These are phyloP conservation scores for Chaetodon trifascialis DNA, from an alignment of 2,113 vertebrate genomes.

Conservation along the genomic window DNA sequence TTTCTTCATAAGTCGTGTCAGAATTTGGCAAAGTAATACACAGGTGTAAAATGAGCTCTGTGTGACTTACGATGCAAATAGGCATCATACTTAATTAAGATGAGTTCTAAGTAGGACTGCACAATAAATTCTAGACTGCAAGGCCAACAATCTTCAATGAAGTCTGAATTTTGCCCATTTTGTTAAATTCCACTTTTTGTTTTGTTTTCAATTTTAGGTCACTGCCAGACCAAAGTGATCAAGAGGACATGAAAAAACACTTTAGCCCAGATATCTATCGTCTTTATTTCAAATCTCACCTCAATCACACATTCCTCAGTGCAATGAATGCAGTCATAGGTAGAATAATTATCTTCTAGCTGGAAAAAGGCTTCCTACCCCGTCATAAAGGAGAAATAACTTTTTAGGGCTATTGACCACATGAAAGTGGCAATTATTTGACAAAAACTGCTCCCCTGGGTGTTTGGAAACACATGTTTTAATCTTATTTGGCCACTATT, in stretches of 20 bases:
- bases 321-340: not conserved
- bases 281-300: constrained; percentile 3
- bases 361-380: constrained; percentile 9
- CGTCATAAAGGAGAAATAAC: constrained; percentile 7
- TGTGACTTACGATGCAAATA: constrained; percentile 56
- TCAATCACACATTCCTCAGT: not conserved
- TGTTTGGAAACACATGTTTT: not conserved
- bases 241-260: constrained; percentile 23
- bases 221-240: constrained; percentile 28
- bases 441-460: not conserved
- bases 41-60: constrained; percentile 51
- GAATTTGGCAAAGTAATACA: constrained; percentile 63
- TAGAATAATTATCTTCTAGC: not conserved
- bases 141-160: constrained; percentile 48
- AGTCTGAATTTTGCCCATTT: constrained; percentile 26
- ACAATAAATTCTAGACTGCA: constrained; percentile 50
- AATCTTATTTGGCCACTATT: constrained; percentile 21
- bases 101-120: constrained; percentile 65
- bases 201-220: constrained; percentile 25
- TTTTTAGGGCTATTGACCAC: constrained; percentile 22
- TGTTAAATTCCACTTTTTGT: constrained; percentile 30
- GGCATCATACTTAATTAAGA: constrained; percentile 71
- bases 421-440: constrained; percentile 44
- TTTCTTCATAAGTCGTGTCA: constrained; percentile 56
- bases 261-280: not conserved